Base-by-base conservation (phyloP, 2,113 vertebrate genomes). In the Corythoichthys haematopterus region DNA sequence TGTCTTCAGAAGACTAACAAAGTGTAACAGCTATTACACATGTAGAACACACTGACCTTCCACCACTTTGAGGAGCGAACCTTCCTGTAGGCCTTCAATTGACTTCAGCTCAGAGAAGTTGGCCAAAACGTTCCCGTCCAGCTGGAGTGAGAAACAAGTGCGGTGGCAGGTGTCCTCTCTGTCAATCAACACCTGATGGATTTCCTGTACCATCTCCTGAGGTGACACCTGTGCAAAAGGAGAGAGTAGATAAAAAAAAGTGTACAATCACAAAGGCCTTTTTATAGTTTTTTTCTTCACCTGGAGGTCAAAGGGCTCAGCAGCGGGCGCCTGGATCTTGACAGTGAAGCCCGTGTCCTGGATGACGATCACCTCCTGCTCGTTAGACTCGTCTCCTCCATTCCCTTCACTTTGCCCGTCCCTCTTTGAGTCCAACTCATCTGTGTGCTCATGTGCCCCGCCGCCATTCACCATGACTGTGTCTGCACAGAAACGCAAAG, bases 181-280 rank as follows among this genome's bases (percentile, higher is more conserved):
- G 84, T 99, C 97, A 94, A 99, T 99, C 77, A 99, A 79, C 76
- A 99, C 97, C 65, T 99, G 97, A 79, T 99, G 96, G 82, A 99
- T 98, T 85, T 99, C 97, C 80, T 99, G 97, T 1, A 99, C 97
- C 96, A 99, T 98, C 84, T 99, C 97, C 86, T 99, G 97, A 1
- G 97, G 97, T 37, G 97, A 99, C 1, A 99, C 97, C 97, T 99
- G 84, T 36, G 8, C 20, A 36, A 33, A 33, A n/a, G 12, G 4
- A 37, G 12, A 20, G 5, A 53, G 1, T 35, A 47, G 36, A 16
- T 38, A 6, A 33, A 7, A 15, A 16, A 6, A 11, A 2, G 20
- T 43, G 40, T 43, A 7, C 1, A 51, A 51, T 3, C 36, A n/a
- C 47, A n/a, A n/a, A 2, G 4, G 2, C n/a, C 16, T 66, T 15